A percentile compares a stretch with the other conserved stretches of the same genome.
Conservation (phyloP, 2,888 invertebrate genomes). For the Lasioglossum figueresi region DNA sequence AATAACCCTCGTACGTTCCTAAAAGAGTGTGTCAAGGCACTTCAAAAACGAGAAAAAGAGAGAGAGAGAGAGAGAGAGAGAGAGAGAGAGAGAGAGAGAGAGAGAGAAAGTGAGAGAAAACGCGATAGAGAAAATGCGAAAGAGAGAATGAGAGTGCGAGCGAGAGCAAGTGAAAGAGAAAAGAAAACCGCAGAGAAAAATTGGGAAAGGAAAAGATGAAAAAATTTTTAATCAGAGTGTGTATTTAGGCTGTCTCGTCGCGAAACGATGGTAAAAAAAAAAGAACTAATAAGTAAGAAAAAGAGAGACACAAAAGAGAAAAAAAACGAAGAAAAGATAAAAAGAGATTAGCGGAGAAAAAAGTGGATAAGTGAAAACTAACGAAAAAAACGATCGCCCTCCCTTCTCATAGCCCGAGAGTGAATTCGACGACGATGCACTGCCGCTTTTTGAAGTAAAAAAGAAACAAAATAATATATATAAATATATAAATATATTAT, state of each 20-base stretch:
- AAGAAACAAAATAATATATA: conserved; percentile 70
- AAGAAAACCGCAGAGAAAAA: background rate
- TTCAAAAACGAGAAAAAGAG: conserved; percentile 40
- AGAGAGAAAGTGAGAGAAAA: background rate
- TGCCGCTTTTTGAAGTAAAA: conserved; percentile 73
- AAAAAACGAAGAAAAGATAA: background rate
- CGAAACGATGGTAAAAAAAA: conserved; percentile 47
- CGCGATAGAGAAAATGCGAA: conserved; percentile 2
- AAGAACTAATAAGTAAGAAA: conserved; percentile 13
- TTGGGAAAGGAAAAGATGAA: conserved; percentile 3
- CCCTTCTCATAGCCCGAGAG: conserved; percentile 69
- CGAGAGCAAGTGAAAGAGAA: conserved; percentile 1
- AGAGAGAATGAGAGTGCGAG: background rate
- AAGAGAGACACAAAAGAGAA: conserved; percentile 17
- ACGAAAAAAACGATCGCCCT: conserved; percentile 61
- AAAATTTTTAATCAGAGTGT: conserved; percentile 10
- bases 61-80: conserved; percentile 13
- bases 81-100: background rate
- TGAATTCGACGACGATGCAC: conserved; percentile 71
- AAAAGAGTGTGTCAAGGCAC: conserved; percentile 63
- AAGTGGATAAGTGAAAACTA: conserved; percentile 3
- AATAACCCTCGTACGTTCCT: conserved; percentile 66
- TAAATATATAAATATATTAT: conserved; percentile 71
- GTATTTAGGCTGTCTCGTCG: conserved; percentile 65
- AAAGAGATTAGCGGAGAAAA: conserved; percentile 6